These are phyloP conservation scores for Spongilla lacustris DNA, from an alignment of 37 sponge, comb jelly and placozoan genomes.

Conservation along the genomic window DNA sequence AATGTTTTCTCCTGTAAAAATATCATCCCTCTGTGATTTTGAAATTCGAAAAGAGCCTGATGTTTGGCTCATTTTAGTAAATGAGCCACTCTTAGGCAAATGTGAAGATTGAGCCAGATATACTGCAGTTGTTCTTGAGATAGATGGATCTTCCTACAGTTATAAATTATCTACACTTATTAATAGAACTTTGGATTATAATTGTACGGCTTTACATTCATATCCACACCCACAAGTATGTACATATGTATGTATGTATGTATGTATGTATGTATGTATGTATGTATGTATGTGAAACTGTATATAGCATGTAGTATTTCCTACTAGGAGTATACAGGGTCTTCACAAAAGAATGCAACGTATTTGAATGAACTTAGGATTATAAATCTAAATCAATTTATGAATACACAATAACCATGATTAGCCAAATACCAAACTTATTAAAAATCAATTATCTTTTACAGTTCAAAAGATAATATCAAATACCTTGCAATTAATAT, in stretches of 20 bases:
- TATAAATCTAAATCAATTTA: too few relatives aligned
- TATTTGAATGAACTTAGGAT: too few relatives aligned
- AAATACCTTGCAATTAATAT: too few relatives aligned
- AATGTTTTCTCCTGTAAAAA: neutral
- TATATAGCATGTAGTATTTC: neutral
- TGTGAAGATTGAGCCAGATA: neutral
- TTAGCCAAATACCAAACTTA: too few relatives aligned
- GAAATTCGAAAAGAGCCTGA: neutral
- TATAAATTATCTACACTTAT: neutral
- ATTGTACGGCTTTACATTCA: neutral
- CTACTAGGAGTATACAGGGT: too few relatives aligned
- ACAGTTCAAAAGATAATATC: too few relatives aligned
- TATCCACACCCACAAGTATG: neutral
- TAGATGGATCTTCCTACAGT: neutral
- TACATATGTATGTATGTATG: neutral
- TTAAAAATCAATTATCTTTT: too few relatives aligned
- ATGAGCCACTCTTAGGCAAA: neutral
- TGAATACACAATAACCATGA: too few relatives aligned
- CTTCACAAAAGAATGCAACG: too few relatives aligned
- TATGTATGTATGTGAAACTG: neutral
- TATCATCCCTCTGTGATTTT: neutral
- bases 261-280: too few relatives aligned
- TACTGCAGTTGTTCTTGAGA: neutral
- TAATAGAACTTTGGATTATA: neutral
- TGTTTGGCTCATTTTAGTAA: neutral